These are phyloP conservation scores for Diorhabda sublineata DNA, from an alignment of 1,140 invertebrate genomes.

Conservation along the genomic window DNA sequence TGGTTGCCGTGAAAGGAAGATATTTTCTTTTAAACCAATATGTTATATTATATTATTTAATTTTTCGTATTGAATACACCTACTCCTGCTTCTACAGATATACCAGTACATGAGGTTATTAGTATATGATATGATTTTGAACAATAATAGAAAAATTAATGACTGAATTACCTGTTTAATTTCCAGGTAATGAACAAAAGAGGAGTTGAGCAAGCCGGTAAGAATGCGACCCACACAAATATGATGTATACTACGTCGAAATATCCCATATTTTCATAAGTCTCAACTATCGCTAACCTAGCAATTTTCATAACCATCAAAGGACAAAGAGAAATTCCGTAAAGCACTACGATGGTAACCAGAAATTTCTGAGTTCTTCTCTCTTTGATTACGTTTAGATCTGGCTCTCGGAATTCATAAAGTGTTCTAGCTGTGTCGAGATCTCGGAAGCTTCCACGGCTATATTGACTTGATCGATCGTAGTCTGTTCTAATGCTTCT, in stretches of 20 bases:
- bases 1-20: no score
- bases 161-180: constrained; percentile 55
- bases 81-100: no score
- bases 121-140: no score
- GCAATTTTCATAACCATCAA: constrained; percentile 65
- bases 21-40: no score
- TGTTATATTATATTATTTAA: no score
- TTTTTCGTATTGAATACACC: no score
- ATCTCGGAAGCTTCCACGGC: constrained; percentile 34
- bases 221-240: constrained; percentile 68
- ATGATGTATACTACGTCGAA: constrained; percentile 66
- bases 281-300: constrained; percentile 62
- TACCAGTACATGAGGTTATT: no score
- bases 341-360: constrained; percentile 60
- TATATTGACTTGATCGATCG: constrained; percentile 37
- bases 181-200: constrained; percentile 61
- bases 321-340: constrained; percentile 64
- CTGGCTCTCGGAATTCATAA: constrained; percentile 54
- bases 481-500: constrained; percentile 32
- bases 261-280: constrained; percentile 62
- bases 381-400: constrained; percentile 61
- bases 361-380: constrained; percentile 65
- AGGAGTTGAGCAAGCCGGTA: constrained; percentile 64
- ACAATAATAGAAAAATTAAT: not conserved
- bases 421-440: constrained; percentile 23